Conservation (phyloP, 1,140 invertebrate genomes). For the Penaeus chinensis region DNA sequence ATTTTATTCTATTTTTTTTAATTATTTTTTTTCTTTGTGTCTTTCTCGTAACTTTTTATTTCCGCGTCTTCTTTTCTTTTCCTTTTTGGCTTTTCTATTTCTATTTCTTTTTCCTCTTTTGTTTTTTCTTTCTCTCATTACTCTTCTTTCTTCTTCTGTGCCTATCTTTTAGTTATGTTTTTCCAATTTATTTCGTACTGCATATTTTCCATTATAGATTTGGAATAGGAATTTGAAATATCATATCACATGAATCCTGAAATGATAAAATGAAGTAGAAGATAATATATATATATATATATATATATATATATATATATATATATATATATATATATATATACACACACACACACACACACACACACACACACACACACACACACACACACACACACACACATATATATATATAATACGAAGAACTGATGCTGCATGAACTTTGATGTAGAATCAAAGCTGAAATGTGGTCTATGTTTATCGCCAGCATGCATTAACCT, state of each 20-base stretch:
- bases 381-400: too few species aligned
- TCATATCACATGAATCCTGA: too few species aligned
- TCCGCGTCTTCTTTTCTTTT: not conserved
- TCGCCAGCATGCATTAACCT: not conserved
- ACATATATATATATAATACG: too few species aligned
- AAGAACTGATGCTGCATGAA: too few species aligned
- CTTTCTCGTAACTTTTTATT: not conserved
- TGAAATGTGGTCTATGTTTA: not conserved
- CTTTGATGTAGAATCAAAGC: not conserved
- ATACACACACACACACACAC: too few species aligned
- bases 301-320: too few species aligned
- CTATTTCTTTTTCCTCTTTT: not conserved
- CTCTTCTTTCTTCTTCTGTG: not conserved
- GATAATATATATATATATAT: too few species aligned
- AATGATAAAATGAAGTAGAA: too few species aligned
- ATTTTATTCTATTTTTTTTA: not conserved
- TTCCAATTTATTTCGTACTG: not conserved
- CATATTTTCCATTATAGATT: not conserved
- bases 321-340: too few species aligned
- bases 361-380: too few species aligned
- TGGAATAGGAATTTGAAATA: too few species aligned
- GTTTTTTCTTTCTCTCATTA: not conserved
- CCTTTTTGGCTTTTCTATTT: not conserved
- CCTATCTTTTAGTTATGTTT: not conserved
- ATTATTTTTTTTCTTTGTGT: not conserved